These are phyloP conservation scores for Moxostoma hubbsi DNA, from an alignment of 2,797 vertebrate genomes.

Conservation along the genomic window DNA sequence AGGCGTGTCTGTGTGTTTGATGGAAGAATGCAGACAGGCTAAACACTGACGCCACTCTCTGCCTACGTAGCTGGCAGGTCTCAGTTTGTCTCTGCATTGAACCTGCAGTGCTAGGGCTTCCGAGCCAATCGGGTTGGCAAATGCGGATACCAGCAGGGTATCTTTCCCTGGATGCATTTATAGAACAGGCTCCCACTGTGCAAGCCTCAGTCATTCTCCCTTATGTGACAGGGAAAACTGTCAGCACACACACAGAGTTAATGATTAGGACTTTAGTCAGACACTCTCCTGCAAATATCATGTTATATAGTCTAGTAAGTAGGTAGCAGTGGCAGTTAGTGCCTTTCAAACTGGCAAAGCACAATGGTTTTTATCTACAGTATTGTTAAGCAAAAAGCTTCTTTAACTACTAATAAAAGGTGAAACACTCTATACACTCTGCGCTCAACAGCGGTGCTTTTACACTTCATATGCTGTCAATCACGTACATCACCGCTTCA, in stretches of 20 bases:
- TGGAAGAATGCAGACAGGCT: constrained; percentile 56
- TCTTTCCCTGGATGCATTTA: constrained; percentile 44
- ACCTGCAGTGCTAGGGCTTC: constrained; percentile 43
- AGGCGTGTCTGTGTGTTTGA: constrained; percentile 45
- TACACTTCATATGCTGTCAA: too few relatives aligned
- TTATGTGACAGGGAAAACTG: not conserved
- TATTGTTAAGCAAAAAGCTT: too few relatives aligned
- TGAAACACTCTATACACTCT: too few relatives aligned
- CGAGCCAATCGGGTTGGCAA: constrained; percentile 53
- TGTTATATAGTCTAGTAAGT: too few relatives aligned
- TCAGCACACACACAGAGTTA: constrained; percentile 22
- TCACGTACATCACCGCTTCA: too few relatives aligned
- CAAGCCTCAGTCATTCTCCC: constrained; percentile 12
- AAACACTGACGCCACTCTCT: constrained; percentile 47
- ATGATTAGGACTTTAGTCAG: constrained; percentile 12
- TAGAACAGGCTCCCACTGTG: constrained; percentile 50
- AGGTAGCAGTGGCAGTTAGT: too few relatives aligned
- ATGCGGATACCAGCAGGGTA: constrained; percentile 33
- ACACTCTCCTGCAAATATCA: not conserved
- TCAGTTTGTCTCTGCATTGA: constrained; percentile 42
- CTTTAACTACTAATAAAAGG: too few relatives aligned
- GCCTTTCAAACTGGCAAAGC: too few relatives aligned
- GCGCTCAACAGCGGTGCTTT: too few relatives aligned
- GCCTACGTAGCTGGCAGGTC: constrained; percentile 51
- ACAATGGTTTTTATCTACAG: too few relatives aligned